Conservation (phyloP, 2,797 vertebrate genomes). For the Falco biarmicus region DNA sequence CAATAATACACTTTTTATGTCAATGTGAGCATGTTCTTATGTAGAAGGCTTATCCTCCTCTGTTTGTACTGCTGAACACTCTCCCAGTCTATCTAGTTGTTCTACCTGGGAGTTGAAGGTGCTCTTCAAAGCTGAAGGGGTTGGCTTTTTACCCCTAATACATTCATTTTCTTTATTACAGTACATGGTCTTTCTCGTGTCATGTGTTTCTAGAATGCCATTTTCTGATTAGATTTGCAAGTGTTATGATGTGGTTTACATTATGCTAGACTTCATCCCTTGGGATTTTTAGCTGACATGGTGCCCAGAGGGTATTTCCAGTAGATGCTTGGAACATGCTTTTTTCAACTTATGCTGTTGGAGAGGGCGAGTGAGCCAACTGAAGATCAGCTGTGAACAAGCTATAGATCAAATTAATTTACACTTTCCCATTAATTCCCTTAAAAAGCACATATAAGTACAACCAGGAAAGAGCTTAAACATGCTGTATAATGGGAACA, state of each 20-base stretch:
- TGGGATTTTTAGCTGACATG: background rate
- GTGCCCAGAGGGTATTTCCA: background rate
- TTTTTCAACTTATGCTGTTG: background rate
- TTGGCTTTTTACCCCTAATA: accelerated
- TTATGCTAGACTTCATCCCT: background rate
- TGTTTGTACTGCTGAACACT: background rate
- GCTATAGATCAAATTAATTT: background rate
- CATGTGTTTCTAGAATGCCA: background rate
- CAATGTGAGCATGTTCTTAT: background rate
- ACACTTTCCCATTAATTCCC: background rate
- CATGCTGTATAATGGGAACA: background rate
- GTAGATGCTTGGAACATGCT: background rate
- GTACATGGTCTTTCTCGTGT: background rate
- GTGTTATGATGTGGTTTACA: background rate
- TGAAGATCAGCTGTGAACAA: background rate
- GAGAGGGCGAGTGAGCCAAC: background rate
- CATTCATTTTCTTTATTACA: background rate
- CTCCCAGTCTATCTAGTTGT: background rate
- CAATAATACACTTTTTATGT: background rate
- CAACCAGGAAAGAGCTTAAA: background rate
- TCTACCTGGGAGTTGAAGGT: background rate
- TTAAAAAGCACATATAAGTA: background rate
- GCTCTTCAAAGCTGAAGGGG: background rate
- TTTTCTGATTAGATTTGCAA: background rate
- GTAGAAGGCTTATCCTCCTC: background rate